Evolutionary conservation across 2,797 vertebrate species (phyloP), one percentile per base, ranked within the genome.

Genomic region (Enteromius viviparus): DNA sequence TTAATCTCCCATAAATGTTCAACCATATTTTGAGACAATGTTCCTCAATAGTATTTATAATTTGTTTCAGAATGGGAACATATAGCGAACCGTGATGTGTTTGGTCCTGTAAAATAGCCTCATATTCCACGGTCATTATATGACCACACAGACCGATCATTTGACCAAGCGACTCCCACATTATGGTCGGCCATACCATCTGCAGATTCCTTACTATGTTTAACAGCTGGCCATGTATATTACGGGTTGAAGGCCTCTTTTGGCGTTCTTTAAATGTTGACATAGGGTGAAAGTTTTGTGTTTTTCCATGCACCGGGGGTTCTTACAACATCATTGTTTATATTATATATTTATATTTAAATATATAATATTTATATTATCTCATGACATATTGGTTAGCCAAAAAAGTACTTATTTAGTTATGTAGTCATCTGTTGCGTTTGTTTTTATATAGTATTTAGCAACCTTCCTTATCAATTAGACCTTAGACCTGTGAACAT

Each of bases 151-250:
- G 26, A 49, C 62, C 19, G 64, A 66, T 60, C 23, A 60, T 80
- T 32, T 71, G 66, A 80, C 51, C 51, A 3, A 6, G 15, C 1
- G 37, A 70, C 78, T 80, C 6, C 37, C 10, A n/a, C 66, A 45
- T 71, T 45, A 45, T 15, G 37, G 17, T 14, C 26, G 9, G 0
- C 60, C 12, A 11, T 37, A 51, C 19, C 19, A n/a, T 71, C 53
- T 60, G 53, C 26, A 55, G 66, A 80, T 71, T 47, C 7, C 23
- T 47, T 45, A n/a, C 49, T 70, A 60, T 80, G 26, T 71, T 71
- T 72, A 72, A 75, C 51, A 75, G 72, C 12, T 15, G 51, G 51
- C 51, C 19, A 3, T 45, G 51, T n/a, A 4, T 19, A 71, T 9
- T 32, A 37, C 2, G 6, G 66, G 15, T 3, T 45, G 11, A 45